Evolutionary conservation across 2,113 vertebrate genomes (phyloP).

Genomic region (Lanius ludovicianus): DNA sequence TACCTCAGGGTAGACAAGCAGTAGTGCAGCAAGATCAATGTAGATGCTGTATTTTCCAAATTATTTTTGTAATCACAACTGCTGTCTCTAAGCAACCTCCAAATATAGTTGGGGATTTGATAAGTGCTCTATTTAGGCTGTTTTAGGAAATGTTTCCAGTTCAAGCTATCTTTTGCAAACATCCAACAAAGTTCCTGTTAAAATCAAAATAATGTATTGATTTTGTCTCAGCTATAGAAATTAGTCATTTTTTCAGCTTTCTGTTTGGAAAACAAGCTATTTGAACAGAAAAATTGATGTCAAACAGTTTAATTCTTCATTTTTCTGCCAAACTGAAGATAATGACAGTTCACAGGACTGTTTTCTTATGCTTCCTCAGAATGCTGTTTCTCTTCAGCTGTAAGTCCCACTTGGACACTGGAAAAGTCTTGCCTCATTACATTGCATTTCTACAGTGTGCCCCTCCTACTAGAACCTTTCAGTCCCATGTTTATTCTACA

Average conservation of each 20-base stretch:
- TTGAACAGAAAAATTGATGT: background rate
- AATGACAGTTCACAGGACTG: background rate
- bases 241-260: background rate
- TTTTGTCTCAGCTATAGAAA: background rate
- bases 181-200: constrained; percentile 5
- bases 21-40: background rate
- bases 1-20: background rate
- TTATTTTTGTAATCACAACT: constrained; percentile 26
- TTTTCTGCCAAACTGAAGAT: background rate
- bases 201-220: constrained; percentile 25
- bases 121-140: constrained; percentile 5
- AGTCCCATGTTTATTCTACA: background rate
- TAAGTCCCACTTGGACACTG: background rate
- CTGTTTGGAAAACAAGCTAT: constrained; percentile 10
- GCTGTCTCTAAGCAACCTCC: constrained; percentile 50
- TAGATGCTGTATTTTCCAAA: background rate
- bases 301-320: background rate
- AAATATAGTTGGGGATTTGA: constrained; percentile 11
- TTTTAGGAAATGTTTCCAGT: constrained; percentile 19
- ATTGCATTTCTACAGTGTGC: background rate
- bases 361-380: background rate
- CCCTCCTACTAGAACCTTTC: background rate
- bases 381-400: background rate
- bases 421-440: background rate
- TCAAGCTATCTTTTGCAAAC: constrained; percentile 19